Conservation (phyloP, 2,797 vertebrate species). For the Lepilemur septentrionalis region DNA sequence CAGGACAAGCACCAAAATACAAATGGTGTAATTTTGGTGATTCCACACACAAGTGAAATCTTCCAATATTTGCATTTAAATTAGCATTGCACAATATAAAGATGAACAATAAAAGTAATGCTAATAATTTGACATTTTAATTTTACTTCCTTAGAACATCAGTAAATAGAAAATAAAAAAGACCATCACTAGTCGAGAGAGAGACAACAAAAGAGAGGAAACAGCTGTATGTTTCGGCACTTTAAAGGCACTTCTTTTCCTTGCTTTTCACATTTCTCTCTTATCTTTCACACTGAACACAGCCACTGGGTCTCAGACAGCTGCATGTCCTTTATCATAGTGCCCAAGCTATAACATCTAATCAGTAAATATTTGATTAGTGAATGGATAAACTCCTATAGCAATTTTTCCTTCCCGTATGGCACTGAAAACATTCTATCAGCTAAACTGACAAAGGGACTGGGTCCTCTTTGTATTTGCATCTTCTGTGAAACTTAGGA, state of each 20-base stretch:
- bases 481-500: neutral
- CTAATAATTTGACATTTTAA: conserved; percentile 9
- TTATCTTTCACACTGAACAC: neutral
- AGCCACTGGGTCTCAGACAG: neutral
- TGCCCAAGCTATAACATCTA: neutral
- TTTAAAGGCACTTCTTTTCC: neutral
- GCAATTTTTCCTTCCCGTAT: neutral
- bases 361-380: neutral
- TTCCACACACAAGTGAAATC: neutral
- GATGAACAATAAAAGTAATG: neutral
- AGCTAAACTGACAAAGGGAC: neutral
- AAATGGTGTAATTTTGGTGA: conserved; percentile 14
- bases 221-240: neutral
- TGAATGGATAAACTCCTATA: neutral
- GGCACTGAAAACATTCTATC: neutral
- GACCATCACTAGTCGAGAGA: neutral
- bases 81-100: neutral
- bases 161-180: neutral
- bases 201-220: neutral
- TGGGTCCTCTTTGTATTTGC: neutral
- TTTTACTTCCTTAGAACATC: conserved; percentile 4
- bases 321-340: neutral
- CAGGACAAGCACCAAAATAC: neutral
- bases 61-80: neutral
- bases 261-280: conserved; percentile 19